phyloP scores from a whole-genome alignment of 2,797 vertebrate genomes.

The Xenops minutus region DNA sequence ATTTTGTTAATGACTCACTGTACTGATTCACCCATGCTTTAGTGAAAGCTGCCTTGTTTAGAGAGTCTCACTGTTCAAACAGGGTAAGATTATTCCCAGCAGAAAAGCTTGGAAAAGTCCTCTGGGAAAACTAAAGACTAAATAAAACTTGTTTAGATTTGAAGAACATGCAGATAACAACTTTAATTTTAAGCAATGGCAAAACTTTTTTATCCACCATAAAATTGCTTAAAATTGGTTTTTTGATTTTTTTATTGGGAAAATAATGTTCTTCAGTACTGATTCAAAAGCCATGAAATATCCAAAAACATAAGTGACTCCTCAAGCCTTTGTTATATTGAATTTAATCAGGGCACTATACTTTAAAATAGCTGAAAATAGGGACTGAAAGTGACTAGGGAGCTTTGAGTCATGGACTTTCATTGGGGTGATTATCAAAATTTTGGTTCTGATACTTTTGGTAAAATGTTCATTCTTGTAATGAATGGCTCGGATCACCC shows the following conservation, averaged over 20 bases:
- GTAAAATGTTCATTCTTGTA: neutral
- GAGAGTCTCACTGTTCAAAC: neutral
- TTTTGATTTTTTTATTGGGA: neutral
- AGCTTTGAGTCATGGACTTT: neutral
- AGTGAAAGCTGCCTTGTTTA: neutral
- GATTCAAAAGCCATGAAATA: neutral
- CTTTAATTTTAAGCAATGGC: neutral
- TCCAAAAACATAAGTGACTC: neutral
- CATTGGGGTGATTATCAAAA: neutral
- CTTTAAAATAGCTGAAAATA: neutral
- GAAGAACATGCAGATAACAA: neutral
- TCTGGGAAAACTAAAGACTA: neutral
- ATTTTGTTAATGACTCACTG: constrained; percentile 18
- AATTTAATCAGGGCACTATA: neutral
- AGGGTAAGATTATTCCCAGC: neutral
- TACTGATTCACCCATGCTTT: neutral
- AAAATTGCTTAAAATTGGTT: neutral
- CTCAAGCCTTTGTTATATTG: neutral
- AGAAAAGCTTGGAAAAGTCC: neutral
- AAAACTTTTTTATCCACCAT: neutral
- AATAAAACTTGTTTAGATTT: neutral
- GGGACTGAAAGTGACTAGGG: neutral
- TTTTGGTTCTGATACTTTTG: neutral
- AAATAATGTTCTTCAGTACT: neutral
- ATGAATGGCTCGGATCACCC: neutral